Conservation (phyloP, 2,797 vertebrate species). For the Erpetoichthys calabaricus region DNA sequence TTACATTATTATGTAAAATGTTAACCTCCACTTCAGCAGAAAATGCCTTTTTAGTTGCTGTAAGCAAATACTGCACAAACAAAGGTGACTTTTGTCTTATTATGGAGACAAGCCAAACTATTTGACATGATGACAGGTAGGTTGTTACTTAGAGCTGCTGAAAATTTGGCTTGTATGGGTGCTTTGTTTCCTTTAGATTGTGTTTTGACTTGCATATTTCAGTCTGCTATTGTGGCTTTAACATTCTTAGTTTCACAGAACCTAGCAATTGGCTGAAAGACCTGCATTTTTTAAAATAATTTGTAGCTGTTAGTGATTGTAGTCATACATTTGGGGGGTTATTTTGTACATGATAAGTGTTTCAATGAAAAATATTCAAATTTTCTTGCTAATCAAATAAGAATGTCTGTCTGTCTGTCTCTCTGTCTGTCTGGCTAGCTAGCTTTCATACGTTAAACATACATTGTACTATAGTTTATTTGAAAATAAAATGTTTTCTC, state of each 20-base stretch:
- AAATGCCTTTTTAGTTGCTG: conserved; percentile 26
- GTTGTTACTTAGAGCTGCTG: conserved; percentile 44
- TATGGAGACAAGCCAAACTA: conserved; percentile 37
- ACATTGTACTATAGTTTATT: too few species aligned
- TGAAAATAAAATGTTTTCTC: too few species aligned
- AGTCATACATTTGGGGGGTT: conserved; percentile 3
- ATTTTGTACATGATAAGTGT: not conserved
- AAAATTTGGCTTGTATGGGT: conserved; percentile 33
- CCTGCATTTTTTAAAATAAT: conserved; percentile 21
- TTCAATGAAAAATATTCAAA: too few species aligned
- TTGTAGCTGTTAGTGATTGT: not conserved
- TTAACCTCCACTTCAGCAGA: conserved; percentile 7
- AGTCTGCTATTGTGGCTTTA: conserved; percentile 51
- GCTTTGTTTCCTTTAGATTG: conserved; percentile 55
- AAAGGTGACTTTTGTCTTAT: conserved; percentile 54
- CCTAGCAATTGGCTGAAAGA: conserved; percentile 52
- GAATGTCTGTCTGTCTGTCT: too few species aligned
- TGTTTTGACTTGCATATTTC: conserved; percentile 65
- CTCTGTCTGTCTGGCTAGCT: too few species aligned
- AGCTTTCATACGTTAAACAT: too few species aligned
- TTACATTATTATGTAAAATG: too few species aligned
- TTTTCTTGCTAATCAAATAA: too few species aligned
- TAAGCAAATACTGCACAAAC: conserved; percentile 31
- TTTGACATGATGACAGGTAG: conserved; percentile 48
- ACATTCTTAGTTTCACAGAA: conserved; percentile 43